Evolutionary conservation across 2,797 vertebrate species (phyloP), one percentile per base, ranked within the genome.

Genomic region (Ambastaia sidthimunki): DNA sequence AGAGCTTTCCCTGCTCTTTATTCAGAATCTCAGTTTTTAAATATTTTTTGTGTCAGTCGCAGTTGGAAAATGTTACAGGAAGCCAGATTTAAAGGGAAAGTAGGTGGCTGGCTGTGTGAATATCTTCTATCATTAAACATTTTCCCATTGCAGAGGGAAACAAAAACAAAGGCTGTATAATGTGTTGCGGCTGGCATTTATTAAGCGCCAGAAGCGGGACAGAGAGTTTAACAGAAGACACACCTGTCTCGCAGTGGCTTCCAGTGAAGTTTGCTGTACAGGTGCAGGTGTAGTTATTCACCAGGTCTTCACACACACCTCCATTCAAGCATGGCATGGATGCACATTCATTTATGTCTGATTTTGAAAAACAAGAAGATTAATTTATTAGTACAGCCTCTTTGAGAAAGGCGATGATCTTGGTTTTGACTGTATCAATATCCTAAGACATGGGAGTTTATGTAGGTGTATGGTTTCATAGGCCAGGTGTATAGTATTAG

Each of bases 211-310:
- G 59, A 52, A 71, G 63, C 59, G 12, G 15, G 37, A 54, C 52
- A 19, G 34, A 18, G 25, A 71, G 1, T 44, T 18, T 62, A 28
- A 57, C 60, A 71, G 0, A 21, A 71, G 60, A 70, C 87, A 88
- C 88, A 98, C 97, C 97, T 96, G 92, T 95, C 89, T 99, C 95
- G 0, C 98, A 99, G 86, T 88, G 93, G 11, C 71, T 86, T 86
- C 98, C 98, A 21, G 91, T 92, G 84, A 96, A 98, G 78, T 91
- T 84, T 50, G 90, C 82, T 0, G 88, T 86, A 84, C 97, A 98
- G 55, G 91, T 19, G n/a, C 98, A 98, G 84, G 91, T 95, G 89
- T 95, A 98, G 87, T 94, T 94, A 80, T 92, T 86, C 16, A 93
- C 89, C 84, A 86, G 89, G 87, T 96, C 93, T 0, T 95, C 7